Base-by-base conservation (phyloP, 1,140 invertebrate species). In the Neotoxoptera formosana region DNA sequence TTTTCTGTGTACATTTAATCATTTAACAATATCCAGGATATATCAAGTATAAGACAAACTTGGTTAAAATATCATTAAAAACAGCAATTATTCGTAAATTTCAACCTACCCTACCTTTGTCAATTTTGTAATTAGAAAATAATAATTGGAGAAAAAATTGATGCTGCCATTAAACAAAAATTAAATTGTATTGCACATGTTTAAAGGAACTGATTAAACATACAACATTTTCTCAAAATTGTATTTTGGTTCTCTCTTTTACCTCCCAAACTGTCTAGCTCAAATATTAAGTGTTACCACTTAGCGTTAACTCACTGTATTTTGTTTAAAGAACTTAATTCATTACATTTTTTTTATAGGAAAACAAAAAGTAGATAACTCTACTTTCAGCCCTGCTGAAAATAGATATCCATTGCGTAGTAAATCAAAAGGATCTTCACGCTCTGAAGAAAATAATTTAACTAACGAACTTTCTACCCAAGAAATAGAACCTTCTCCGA, bases 391-490 rank as follows among this genome's bases (percentile, higher is more conserved):
- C 14, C 48, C 48, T 86, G 17, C 36, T 86, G 81, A 93, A 84
- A 93, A 93, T 93, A 93, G 91, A 30, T 93, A 93, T 93, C 81
- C 91, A 9, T 84, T 93, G 25, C 91, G 91, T 56, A 93, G 91
- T 45, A 93, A 84, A 83, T 93, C 91, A 86, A 93, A 93, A 92
- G 91, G 48, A 17, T 53, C 91, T 17, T 14, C 17, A 45, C 91
- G 14, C 14, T 45, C 48, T 93, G 48, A 84, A 36, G 81, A 83
- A 53, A 51, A 30, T 36, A 56, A 76, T 34, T n/a, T 89, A 89
- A 34, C 45, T 20, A 84, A 51, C 45, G 48, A 93, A 51, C n/a
- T 41, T 86, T 30, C 67, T 53, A 83, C 34, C 9, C 91, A 93
- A 56, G 91, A 93, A 93, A 86, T 36, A 36, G 91, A 93, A 83